A percentile compares a stretch with the other conserved stretches of the same genome.
These are phyloP conservation scores for Neosilurus hyrtlii DNA, from an alignment of 2,797 vertebrate species.

Conservation along the genomic window DNA sequence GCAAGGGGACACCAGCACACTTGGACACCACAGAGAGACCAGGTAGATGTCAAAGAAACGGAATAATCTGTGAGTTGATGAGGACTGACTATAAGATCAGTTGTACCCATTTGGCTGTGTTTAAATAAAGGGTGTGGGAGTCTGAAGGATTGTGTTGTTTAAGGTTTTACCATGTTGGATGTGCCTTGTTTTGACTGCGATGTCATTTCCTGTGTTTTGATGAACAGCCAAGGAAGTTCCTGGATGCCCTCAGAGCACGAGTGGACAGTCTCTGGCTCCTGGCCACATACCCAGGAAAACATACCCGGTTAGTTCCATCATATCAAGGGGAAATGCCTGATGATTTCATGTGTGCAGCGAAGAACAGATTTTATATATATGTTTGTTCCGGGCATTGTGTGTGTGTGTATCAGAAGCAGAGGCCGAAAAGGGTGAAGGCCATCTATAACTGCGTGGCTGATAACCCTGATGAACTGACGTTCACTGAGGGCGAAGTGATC, in stretches of 20 bases:
- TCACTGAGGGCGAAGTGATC: slow-evolving; percentile 95
- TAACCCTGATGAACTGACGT: slow-evolving; percentile 96
- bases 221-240: slow-evolving; percentile 77
- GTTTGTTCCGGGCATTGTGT: slow-evolving; percentile 19
- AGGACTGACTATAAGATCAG: neutral
- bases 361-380: neutral
- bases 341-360: neutral
- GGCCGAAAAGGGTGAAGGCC: slow-evolving; percentile 94
- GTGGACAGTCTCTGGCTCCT: slow-evolving; percentile 77
- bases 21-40: slow-evolving; percentile 78
- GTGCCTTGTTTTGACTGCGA: slow-evolving; percentile 55
- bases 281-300: slow-evolving; percentile 88
- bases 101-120: neutral
- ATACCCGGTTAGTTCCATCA: slow-evolving; percentile 78
- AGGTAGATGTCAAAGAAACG: slow-evolving; percentile 69
- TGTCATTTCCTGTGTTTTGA: slow-evolving; percentile 64
- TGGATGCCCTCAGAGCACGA: slow-evolving; percentile 74
- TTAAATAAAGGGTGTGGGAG: neutral
- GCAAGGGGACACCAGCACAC: slow-evolving; percentile 76
- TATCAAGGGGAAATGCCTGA: slow-evolving; percentile 21
- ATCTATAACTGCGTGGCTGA: slow-evolving; percentile 95
- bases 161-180: slow-evolving; percentile 37
- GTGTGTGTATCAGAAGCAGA: slow-evolving; percentile 77
- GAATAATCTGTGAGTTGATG: slow-evolving; percentile 33
- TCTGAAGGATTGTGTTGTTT: neutral